These are phyloP conservation scores for Frieseomelitta varia DNA, from an alignment of 1,140 invertebrate species.

Conservation along the genomic window DNA sequence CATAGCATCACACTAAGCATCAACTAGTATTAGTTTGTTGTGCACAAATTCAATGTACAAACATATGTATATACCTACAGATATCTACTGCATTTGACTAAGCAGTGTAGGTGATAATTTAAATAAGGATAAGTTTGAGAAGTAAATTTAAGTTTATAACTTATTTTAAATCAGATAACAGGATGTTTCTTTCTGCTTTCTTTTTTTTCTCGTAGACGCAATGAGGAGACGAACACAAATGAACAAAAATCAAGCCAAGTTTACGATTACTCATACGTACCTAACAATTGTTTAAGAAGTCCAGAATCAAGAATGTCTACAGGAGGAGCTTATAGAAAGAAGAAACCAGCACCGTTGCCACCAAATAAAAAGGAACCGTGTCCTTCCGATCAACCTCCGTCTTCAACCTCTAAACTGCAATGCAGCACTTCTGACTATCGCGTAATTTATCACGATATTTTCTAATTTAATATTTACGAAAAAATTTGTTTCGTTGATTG, in stretches of 20 bases:
- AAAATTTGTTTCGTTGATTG: not conserved
- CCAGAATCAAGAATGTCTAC: conserved; percentile 72
- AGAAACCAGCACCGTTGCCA: conserved; percentile 87
- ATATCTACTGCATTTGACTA: too few species aligned
- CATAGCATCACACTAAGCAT: too few species aligned
- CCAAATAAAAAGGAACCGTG: conserved; percentile 78
- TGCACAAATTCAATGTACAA: not conserved
- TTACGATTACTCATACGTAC: conserved; percentile 70
- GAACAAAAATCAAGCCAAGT: conserved; percentile 62
- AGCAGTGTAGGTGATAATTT: too few species aligned
- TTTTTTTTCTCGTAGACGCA: conserved; percentile 62
- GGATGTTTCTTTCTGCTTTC: too few species aligned
- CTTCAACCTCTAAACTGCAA: conserved; percentile 1
- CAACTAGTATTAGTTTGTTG: too few species aligned
- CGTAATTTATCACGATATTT: not conserved
- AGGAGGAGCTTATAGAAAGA: conserved; percentile 83
- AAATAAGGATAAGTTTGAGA: too few species aligned
- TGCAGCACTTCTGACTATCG: not conserved
- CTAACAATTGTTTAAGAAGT: conserved; percentile 76
- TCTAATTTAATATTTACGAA: not conserved
- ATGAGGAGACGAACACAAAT: conserved; percentile 50
- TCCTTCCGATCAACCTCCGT: conserved; percentile 26
- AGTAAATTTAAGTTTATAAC: too few species aligned
- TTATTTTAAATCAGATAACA: too few species aligned
- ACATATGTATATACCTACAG: too few species aligned